These are phyloP conservation scores for Leptodactylus fuscus DNA, from an alignment of 2,113 vertebrate species.

Conservation along the genomic window DNA sequence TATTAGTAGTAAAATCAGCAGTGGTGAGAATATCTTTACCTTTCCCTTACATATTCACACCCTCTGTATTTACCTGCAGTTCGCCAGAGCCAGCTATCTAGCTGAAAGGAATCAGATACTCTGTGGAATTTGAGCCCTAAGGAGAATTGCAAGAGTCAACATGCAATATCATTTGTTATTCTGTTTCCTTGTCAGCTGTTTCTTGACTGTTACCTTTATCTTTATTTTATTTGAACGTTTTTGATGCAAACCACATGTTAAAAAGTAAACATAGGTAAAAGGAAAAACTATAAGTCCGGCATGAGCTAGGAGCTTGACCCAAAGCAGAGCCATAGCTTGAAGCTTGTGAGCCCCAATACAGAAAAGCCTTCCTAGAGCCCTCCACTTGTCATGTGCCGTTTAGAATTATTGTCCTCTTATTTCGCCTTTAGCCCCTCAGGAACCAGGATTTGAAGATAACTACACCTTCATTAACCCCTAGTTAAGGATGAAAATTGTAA, in stretches of 20 bases:
- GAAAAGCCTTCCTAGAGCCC: no score
- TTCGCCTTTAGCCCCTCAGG: no score
- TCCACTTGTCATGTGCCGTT: no score
- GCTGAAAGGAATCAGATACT: neutral
- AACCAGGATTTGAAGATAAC: no score
- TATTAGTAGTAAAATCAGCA: neutral
- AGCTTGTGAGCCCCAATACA: no score
- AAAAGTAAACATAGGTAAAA: neutral
- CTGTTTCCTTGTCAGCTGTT: neutral
- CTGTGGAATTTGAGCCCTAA: slow-evolving; percentile 52
- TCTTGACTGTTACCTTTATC: neutral
- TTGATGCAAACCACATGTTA: neutral
- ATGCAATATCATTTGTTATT: slow-evolving; percentile 20
- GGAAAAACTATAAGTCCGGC: neutral
- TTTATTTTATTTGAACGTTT: neutral
- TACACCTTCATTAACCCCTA: no score
- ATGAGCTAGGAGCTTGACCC: neutral
- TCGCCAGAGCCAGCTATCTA: neutral
- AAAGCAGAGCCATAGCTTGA: neutral
- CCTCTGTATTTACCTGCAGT: neutral
- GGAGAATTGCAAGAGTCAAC: slow-evolving; percentile 34
- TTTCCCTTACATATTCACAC: slow-evolving; percentile 36
- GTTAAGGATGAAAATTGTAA: no score
- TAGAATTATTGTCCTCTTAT: no score
- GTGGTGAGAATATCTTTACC: slow-evolving; percentile 38